phyloP scores from a whole-genome alignment of 2,113 vertebrate genomes.

The Malaclemys terrapin region DNA sequence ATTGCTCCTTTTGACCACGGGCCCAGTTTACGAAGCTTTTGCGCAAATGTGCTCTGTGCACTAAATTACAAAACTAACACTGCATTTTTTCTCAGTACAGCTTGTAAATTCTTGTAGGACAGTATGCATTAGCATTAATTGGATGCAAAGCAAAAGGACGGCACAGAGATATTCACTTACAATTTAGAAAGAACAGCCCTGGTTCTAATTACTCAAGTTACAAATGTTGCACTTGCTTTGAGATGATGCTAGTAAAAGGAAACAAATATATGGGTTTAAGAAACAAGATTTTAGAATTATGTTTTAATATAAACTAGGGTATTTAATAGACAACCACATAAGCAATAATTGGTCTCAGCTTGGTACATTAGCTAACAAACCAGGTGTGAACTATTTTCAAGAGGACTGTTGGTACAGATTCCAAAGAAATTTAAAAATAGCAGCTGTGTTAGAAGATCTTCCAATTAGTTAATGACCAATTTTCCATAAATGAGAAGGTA shows the following conservation, averaged over 20 bases:
- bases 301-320: slow-evolving; percentile 1
- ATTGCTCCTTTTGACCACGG: slow-evolving; percentile 87
- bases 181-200: slow-evolving; percentile 70
- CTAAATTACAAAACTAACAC: slow-evolving; percentile 82
- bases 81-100: slow-evolving; percentile 84
- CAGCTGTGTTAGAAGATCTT: slow-evolving; percentile 13
- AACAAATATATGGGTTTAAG: slow-evolving; percentile 14
- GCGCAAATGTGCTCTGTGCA: slow-evolving; percentile 79
- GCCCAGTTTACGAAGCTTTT: slow-evolving; percentile 84
- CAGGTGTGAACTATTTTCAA: not conserved
- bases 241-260: slow-evolving; percentile 27
- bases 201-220: slow-evolving; percentile 73
- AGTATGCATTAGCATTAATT: slow-evolving; percentile 82
- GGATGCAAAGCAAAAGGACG: slow-evolving; percentile 54
- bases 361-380: not conserved
- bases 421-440: slow-evolving; percentile 14
- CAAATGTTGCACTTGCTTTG: slow-evolving; percentile 69
- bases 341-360: not conserved
- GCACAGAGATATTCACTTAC: slow-evolving; percentile 51
- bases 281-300: slow-evolving; percentile 22
- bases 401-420: slow-evolving; percentile 2
- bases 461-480: not conserved
- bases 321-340: not conserved
- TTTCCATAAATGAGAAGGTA: not conserved
- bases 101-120: slow-evolving; percentile 85